Percentiles rank a stretch among this genome's conserved stretches.
phyloP scores from a whole-genome alignment of 2,113 vertebrate genomes.

The Falcunculus frontatus region DNA sequence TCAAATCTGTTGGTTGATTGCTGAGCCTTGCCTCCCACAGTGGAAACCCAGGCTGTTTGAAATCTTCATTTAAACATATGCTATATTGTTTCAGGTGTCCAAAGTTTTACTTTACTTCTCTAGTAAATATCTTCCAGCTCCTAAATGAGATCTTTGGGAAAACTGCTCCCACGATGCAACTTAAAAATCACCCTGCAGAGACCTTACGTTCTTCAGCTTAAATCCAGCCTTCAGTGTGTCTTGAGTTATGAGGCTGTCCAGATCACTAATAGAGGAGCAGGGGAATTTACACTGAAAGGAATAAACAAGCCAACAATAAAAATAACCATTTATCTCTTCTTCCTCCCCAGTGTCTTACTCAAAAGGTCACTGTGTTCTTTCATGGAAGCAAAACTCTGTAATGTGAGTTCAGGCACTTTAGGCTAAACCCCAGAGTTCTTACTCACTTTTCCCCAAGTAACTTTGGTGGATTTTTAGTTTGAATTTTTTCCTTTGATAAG shows the following conservation, averaged over 20 bases:
- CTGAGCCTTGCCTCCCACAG: not conserved
- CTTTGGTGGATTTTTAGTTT: not conserved
- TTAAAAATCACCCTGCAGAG: conserved; percentile 37
- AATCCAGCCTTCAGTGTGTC: conserved; percentile 41
- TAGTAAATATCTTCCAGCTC: conserved; percentile 29
- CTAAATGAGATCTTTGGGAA: conserved; percentile 11
- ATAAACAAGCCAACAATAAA: conserved; percentile 63
- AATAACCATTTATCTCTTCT: conserved; percentile 58
- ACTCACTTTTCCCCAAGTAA: not conserved
- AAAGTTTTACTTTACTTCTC: conserved; percentile 35
- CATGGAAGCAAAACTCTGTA: not conserved
- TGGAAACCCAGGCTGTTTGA: not conserved
- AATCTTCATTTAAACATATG: not conserved
- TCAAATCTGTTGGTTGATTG: not conserved
- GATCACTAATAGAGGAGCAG: conserved; percentile 32
- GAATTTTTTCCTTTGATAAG: not conserved
- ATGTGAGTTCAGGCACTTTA: not conserved
- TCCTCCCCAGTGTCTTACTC: conserved; percentile 14
- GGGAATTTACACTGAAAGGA: conserved; percentile 50
- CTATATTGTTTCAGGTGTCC: conserved; percentile 57
- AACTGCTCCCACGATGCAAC: conserved; percentile 28
- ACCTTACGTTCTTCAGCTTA: not conserved
- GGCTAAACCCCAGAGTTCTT: not conserved
- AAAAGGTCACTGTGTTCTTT: conserved; percentile 44
- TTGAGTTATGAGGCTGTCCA: conserved; percentile 60